Evolutionary conservation across 30 jellyfish, hydroid and myxozoan genomes (phyloP), one percentile per base, ranked within the genome.

Genomic region (Hydractinia symbiolongicarpus): DNA sequence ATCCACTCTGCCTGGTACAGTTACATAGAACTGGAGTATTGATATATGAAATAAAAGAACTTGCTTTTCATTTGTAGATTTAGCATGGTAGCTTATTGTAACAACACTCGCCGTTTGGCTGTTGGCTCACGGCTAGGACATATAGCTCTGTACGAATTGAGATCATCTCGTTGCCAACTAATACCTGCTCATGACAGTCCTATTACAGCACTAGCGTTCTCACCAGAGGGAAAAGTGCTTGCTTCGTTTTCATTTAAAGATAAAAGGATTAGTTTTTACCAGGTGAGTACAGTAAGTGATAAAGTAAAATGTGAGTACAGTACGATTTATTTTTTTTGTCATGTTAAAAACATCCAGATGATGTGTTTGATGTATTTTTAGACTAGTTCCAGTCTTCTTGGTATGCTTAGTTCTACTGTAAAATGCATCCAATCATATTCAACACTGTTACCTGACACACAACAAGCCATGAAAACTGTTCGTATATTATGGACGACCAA

Each of bases 121-220:
- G 96, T 94, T 88, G 99, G 99, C 7, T 88, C 97, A 19, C 89
- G 95, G 6, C n/a, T 84, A 0, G 99, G 99, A 52, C 96, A 88
- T 64, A 85, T 94, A 75, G 99, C 97, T 6, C 82, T 94, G 14
- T 94, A 94, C 61, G 99, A 94, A 14, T 68, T 94, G 16, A 91
- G 99, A 9, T 88, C 97, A 7, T 89, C 96, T 1, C 75, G 97
- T 64, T 94, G 97, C 69, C 96, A 86, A 74, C 56, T 94, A 40
- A 86, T 94, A 58, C 95, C 95, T 0, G 97, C 97, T 15, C 97
- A 94, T 67, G 67, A 86, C 5, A 67, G 88, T 5, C 67, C 97
- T 7, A 83, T 94, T 67, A 87, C 94, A 5, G 95, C 93, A 8
- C 75, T 94, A 56, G 88, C 96, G 4, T 94, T 94, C 76, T 88